A percentile compares a stretch with the other conserved stretches of the same genome.
Evolutionary conservation across 2,797 vertebrate genomes (phyloP).

Genomic region (Macrochelys suwanniensis): DNA sequence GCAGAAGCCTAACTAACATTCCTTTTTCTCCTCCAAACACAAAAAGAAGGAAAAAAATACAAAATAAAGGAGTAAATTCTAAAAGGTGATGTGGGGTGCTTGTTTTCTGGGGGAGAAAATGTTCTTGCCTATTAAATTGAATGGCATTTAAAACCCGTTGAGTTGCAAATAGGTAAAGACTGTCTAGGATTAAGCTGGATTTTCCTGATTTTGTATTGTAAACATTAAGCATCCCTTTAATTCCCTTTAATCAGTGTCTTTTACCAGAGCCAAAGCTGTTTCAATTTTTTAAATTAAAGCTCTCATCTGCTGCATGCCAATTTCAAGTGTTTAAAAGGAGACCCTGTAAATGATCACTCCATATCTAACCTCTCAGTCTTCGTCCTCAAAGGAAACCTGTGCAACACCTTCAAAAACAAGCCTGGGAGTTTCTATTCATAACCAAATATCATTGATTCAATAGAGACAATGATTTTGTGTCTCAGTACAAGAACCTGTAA

Average conservation of each 20-base stretch:
- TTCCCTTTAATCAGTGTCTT: neutral
- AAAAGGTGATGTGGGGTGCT: neutral
- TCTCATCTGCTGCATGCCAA: neutral
- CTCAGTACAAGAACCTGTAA: neutral
- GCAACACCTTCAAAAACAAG: neutral
- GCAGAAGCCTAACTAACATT: neutral
- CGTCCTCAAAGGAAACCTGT: neutral
- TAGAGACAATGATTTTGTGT: neutral
- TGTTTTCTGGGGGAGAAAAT: neutral
- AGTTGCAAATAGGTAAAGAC: neutral
- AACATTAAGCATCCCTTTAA: neutral
- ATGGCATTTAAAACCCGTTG: neutral
- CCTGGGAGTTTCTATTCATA: neutral
- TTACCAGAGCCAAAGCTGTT: neutral
- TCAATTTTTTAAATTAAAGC: neutral
- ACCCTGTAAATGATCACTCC: neutral
- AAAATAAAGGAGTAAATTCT: neutral
- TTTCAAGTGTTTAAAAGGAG: neutral
- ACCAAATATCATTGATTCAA: neutral
- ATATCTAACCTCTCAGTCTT: no score
- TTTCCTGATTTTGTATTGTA: neutral
- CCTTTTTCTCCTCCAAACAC: neutral
- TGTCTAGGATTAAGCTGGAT: neutral
- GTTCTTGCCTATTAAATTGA: neutral
- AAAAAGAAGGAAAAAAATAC: neutral